Percentiles rank a stretch among this genome's conserved stretches.
These are phyloP conservation scores for Willowsia nigromaculata DNA, from an alignment of 2,888 invertebrate species.

Conservation along the genomic window DNA sequence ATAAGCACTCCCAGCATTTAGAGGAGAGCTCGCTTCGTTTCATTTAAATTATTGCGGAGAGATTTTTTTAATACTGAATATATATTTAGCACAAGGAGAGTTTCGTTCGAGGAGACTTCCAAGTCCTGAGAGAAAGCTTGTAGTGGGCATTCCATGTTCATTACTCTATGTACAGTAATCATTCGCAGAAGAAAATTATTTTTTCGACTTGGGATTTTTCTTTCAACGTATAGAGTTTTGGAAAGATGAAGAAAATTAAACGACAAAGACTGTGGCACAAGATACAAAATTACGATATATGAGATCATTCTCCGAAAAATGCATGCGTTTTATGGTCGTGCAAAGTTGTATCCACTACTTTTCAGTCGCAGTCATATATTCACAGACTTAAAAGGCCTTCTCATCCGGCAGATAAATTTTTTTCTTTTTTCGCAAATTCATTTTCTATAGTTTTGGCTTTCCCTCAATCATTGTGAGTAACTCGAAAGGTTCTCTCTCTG, in stretches of 20 bases:
- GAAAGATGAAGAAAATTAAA: constrained; percentile 19
- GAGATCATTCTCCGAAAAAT: constrained; percentile 46
- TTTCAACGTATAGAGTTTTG: constrained; percentile 5
- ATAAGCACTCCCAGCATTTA: constrained; percentile 51
- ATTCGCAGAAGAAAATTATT: not conserved
- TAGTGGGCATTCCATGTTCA: constrained; percentile 53
- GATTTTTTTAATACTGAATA: not conserved
- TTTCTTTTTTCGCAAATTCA: constrained; percentile 18
- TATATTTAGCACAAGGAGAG: constrained; percentile 67
- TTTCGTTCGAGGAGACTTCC: constrained; percentile 75
- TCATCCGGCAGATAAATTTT: not conserved
- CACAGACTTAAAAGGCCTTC: constrained; percentile 41
- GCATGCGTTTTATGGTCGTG: constrained; percentile 56
- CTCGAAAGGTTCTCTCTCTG: constrained; percentile 68
- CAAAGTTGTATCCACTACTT: constrained; percentile 43
- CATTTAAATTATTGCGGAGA: not conserved
- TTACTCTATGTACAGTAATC: not conserved
- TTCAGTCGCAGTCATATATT: not conserved
- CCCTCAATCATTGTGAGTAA: constrained; percentile 73
- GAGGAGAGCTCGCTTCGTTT: constrained; percentile 25
- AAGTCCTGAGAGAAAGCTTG: constrained; percentile 74
- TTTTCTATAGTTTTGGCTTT: constrained; percentile 60
- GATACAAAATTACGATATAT: not conserved
- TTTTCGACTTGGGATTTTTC: constrained; percentile 1
- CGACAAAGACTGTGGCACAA: constrained; percentile 47